These are phyloP conservation scores for Thryonomys swinderianus DNA, from an alignment of 2,113 vertebrate species.

Conservation along the genomic window DNA sequence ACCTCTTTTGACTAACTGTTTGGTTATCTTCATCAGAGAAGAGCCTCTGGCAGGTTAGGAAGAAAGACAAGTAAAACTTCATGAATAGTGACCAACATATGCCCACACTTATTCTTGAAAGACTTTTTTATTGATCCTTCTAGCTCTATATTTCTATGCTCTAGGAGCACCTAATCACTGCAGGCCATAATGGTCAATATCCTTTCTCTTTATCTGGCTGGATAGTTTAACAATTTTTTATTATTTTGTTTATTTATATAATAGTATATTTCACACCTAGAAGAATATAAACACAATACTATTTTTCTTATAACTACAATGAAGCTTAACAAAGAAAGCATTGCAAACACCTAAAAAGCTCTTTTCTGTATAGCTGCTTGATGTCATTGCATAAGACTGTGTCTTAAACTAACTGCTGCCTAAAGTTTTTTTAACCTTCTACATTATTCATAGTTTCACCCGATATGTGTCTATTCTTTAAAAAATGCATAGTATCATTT, in stretches of 20 bases:
- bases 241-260: slow-evolving; percentile 36
- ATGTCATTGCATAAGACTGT: not conserved
- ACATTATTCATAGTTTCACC: not conserved
- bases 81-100: not conserved
- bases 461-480: not conserved
- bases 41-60: not conserved
- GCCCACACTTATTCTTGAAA: not conserved
- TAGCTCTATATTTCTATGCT: not conserved
- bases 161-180: not conserved
- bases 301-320: not conserved
- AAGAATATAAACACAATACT: not conserved
- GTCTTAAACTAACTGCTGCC: not conserved
- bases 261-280: not conserved
- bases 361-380: not conserved
- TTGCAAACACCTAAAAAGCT: not conserved
- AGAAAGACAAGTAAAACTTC: not conserved
- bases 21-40: slow-evolving; percentile 21
- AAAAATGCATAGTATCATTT: not conserved
- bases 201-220: not conserved
- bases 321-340: not conserved
- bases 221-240: slow-evolving; percentile 4
- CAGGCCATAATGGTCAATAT: not conserved
- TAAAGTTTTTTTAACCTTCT: not conserved
- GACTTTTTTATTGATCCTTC: slow-evolving; percentile 14
- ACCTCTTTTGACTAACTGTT: not conserved